Percentiles rank a stretch among this genome's conserved stretches.
Conservation (phyloP, 2,797 vertebrate genomes). For the Rhabdophis nuchalis region DNA sequence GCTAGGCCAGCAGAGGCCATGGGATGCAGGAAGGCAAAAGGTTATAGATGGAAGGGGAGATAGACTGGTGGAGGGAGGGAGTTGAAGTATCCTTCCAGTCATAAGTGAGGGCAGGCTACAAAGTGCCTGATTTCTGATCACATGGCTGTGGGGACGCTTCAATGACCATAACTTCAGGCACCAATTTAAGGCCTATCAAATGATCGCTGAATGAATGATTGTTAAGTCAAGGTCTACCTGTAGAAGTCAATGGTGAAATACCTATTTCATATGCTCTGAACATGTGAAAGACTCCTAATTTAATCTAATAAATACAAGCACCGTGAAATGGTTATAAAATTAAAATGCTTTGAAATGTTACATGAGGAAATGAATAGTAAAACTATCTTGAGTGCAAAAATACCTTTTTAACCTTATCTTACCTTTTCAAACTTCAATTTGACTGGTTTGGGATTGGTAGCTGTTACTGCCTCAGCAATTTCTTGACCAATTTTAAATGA, state of each 20-base stretch:
- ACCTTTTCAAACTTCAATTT: conserved; percentile 99
- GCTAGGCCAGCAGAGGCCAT: neutral
- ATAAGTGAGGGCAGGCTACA: neutral
- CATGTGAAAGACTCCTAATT: neutral
- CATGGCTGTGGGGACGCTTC: neutral
- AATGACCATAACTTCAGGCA: neutral
- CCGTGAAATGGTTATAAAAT: neutral
- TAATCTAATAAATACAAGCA: neutral
- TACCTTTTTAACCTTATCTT: conserved; percentile 39
- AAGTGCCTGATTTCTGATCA: neutral
- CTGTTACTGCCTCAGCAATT: conserved; percentile 96
- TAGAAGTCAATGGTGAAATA: neutral
- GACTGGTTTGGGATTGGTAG: conserved; percentile 93
- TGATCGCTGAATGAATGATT: neutral
- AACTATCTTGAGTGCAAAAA: neutral
- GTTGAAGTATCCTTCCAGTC: neutral
- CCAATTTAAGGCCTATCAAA: neutral
- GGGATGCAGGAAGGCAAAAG: neutral
- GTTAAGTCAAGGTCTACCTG: neutral
- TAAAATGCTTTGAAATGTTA: neutral
- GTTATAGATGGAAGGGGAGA: neutral
- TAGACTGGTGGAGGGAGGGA: neutral
- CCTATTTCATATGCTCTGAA: neutral
- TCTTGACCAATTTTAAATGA: conserved; percentile 96
- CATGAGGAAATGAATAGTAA: neutral